These are phyloP conservation scores for Alectoris magna DNA, from an alignment of 2,797 vertebrate genomes.

Conservation along the genomic window DNA sequence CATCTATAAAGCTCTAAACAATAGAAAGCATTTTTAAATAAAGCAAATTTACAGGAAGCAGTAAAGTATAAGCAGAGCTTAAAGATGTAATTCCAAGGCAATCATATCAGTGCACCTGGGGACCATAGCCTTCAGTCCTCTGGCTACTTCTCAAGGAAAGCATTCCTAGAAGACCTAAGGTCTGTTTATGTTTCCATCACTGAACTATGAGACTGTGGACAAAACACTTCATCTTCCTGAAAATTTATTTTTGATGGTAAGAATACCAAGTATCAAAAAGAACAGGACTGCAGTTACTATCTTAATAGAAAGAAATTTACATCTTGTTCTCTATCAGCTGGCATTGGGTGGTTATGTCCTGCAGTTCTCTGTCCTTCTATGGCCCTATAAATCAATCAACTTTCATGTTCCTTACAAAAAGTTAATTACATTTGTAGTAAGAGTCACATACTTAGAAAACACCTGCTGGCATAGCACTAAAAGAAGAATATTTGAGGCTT, in stretches of 20 bases:
- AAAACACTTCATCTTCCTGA: not conserved
- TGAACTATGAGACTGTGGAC: not conserved
- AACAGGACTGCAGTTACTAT: not conserved
- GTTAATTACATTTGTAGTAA: rapidly evolving
- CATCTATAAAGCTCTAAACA: not conserved
- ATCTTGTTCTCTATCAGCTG: not conserved
- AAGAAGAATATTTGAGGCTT: not conserved
- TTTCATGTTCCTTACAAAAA: not conserved
- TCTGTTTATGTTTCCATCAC: not conserved
- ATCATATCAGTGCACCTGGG: not conserved
- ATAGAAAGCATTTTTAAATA: not conserved
- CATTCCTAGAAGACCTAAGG: not conserved
- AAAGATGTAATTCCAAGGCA: not conserved
- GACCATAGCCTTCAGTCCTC: not conserved
- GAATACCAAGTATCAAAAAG: not conserved
- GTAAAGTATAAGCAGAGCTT: not conserved
- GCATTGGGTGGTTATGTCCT: not conserved
- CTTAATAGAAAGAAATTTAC: not conserved
- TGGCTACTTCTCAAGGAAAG: not conserved
- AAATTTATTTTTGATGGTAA: not conserved
- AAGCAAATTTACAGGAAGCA: not conserved
- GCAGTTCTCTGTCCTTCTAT: not conserved
- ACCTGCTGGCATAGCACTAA: not conserved
- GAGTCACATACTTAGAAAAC: not conserved
- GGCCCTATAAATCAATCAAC: not conserved